Evolutionary conservation across 2,888 invertebrate species (phyloP).

Genomic region (Bellardia bayeri): DNA sequence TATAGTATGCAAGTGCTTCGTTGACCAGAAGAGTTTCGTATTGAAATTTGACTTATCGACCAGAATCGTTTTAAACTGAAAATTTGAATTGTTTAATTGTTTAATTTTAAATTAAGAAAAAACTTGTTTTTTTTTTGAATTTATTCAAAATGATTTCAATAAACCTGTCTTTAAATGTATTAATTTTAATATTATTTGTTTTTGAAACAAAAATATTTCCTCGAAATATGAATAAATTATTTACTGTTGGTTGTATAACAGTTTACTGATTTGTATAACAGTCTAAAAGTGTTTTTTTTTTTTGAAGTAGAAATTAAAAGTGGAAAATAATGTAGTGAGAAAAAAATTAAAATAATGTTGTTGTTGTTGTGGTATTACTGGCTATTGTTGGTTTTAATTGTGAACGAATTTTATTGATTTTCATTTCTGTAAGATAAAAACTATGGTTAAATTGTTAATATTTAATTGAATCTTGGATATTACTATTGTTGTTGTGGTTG

Average conservation of each 20-base stretch:
- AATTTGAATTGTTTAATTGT: background rate
- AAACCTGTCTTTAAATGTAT: constrained; percentile 29
- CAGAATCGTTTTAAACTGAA: too few relatives aligned
- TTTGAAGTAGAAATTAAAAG: background rate
- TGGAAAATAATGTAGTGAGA: constrained; percentile 4
- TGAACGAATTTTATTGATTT: constrained; percentile 58
- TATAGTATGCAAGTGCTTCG: too few relatives aligned
- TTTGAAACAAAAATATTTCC: constrained; percentile 61
- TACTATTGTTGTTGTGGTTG: constrained; percentile 60
- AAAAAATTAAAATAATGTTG: background rate
- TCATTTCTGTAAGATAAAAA: constrained; percentile 61
- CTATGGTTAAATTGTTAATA: constrained; percentile 56
- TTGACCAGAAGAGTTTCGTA: too few relatives aligned
- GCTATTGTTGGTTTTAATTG: constrained; percentile 67
- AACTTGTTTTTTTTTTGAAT: background rate
- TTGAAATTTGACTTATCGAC: too few relatives aligned
- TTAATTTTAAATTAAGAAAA: too few relatives aligned
- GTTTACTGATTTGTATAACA: constrained; percentile 59
- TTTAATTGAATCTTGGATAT: constrained; percentile 47
- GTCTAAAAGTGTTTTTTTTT: constrained; percentile 35
- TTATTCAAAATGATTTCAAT: background rate
- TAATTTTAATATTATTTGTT: background rate
- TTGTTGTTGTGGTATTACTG: constrained; percentile 64
- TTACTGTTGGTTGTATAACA: constrained; percentile 62
- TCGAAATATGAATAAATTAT: constrained; percentile 75